Evolutionary conservation across 2,888 invertebrate genomes (phyloP), one percentile per base, ranked within the genome.

Genomic region (Leptopterna dolabrata): DNA sequence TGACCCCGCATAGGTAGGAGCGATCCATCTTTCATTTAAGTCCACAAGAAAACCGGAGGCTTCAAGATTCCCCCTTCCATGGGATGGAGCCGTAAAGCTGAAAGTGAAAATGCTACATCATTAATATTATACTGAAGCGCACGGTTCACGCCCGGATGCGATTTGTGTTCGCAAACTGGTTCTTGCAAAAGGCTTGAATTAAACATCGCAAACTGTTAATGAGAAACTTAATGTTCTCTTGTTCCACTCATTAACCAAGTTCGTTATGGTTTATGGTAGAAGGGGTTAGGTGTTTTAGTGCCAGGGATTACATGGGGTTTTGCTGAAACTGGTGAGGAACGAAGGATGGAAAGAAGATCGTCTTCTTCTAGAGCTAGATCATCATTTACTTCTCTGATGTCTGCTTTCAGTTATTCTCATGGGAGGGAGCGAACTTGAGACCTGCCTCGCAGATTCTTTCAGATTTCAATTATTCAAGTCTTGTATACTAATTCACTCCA

Each of bases 211-310:
- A 81, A 55, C 81, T 81, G 81, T 51, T 81, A 81, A 81, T 29
- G 81, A 81, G 81, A 81, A 81, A 81, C 81, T 81, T 81, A 81
- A 81, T 55, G 81, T 81, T 51, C 81, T 29, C 81, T 81, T 55
- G 81, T 81, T 81, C 55, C 81, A 51, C 81, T 81, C 81, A 81
- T 81, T 81, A 81, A 51, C 51, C 51, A 29, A 45, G 81, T 81
- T 81, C 81, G 81, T 81, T 81, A 81, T 81, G 55, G 47, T 81
- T 81, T 55, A 30, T 81, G 81, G 45, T 43, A 24, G 19, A 43
- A 45, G 41, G 71, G 71, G 36, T 11, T 9, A 29, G 24, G n/a
- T 41, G n/a, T 13, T 78, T 45, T 24, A 78, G 43, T 19, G 24
- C 19, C 78, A 27, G 7, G 78, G 78, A 78, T 78, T 78, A 78